Percentiles rank a stretch among this genome's conserved stretches.
Evolutionary conservation across 2,797 vertebrate species (phyloP).

Genomic region (Choloepus didactylus): DNA sequence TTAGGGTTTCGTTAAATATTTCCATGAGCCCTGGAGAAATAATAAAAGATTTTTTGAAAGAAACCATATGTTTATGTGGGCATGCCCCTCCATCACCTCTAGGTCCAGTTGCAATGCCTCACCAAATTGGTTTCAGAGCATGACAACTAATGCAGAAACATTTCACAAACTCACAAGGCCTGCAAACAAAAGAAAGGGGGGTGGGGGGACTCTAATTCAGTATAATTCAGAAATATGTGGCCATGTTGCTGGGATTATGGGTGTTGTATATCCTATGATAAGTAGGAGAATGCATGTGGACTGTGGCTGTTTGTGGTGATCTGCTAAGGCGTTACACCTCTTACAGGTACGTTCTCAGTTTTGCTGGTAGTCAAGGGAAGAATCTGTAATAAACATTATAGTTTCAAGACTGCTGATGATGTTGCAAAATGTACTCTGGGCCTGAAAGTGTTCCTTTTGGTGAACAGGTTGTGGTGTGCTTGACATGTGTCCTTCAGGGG

Average conservation of each 20-base stretch:
- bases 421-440: background rate
- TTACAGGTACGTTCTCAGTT: background rate
- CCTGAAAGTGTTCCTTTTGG: background rate
- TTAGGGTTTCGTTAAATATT: slow-evolving; percentile 58
- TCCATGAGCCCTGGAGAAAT: slow-evolving; percentile 3
- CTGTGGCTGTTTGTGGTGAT: background rate
- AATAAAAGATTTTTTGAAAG: slow-evolving; percentile 30
- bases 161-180: background rate
- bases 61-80: slow-evolving; percentile 30
- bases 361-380: background rate
- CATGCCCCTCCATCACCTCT: background rate
- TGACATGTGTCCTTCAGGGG: background rate
- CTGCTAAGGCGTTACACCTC: background rate
- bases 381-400: background rate
- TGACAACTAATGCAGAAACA: background rate
- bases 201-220: background rate
- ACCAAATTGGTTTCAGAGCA: slow-evolving; percentile 29
- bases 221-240: background rate
- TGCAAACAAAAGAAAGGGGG: background rate
- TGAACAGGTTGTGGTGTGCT: background rate
- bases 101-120: background rate
- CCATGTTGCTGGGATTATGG: background rate
- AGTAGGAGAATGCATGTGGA: background rate
- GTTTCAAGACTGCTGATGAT: background rate
- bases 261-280: background rate